phyloP scores from a whole-genome alignment of 2,888 invertebrate species.

The Exephanes ischioxanthus region DNA sequence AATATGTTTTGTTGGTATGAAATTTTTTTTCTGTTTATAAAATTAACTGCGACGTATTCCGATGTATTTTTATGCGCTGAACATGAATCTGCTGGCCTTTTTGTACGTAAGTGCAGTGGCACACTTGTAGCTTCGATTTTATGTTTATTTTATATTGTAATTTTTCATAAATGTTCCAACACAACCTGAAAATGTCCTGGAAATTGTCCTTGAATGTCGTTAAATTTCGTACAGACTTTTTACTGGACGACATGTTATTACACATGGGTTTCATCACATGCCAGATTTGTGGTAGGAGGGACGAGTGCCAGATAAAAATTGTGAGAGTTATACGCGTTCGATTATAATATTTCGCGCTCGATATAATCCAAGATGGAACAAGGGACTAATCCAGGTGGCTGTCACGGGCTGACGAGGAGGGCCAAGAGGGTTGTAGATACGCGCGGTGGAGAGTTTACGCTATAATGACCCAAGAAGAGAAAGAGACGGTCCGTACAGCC shows the following conservation, averaged over 20 bases:
- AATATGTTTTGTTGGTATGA: too few species aligned
- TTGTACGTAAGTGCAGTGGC: too few species aligned
- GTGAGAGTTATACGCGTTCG: slow-evolving; percentile 60
- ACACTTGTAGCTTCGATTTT: too few species aligned
- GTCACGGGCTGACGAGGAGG: slow-evolving; percentile 71
- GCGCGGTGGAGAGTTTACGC: slow-evolving; percentile 2
- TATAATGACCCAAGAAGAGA: not conserved
- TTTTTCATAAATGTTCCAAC: too few species aligned
- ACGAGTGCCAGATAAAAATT: not conserved
- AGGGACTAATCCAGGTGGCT: slow-evolving; percentile 81
- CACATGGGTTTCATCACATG: not conserved
- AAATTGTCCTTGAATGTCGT: too few species aligned
- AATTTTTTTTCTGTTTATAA: too few species aligned
- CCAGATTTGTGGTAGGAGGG: not conserved
- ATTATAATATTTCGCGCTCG: slow-evolving; percentile 83
- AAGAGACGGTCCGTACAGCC: not conserved
- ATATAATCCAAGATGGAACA: slow-evolving; percentile 84
- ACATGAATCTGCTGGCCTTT: too few species aligned
- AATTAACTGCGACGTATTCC: too few species aligned
- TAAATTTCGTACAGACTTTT: too few species aligned
- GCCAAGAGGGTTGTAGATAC: slow-evolving; percentile 35
- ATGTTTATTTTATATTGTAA: too few species aligned
- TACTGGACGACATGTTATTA: not conserved
- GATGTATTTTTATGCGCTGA: too few species aligned
- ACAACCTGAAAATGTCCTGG: too few species aligned